Conservation (phyloP, 2,113 vertebrate genomes). For the Emydura subglobosa region DNA sequence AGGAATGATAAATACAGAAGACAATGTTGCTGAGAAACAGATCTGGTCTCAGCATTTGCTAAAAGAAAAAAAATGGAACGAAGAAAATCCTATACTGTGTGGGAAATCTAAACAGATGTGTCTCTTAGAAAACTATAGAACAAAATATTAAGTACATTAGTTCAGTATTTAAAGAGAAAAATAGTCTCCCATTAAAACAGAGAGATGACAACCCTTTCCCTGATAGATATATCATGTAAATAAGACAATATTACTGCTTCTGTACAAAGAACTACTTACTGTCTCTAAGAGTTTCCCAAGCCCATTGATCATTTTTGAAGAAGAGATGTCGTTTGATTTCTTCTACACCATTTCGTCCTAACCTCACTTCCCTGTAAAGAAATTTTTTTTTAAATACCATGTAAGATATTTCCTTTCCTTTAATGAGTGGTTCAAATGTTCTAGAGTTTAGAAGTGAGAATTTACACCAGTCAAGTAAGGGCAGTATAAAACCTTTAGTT, state of each 20-base stretch:
- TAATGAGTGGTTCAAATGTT: not conserved
- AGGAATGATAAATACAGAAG: not conserved
- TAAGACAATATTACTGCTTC: not conserved
- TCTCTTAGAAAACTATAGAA: not conserved
- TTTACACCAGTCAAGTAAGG: not conserved
- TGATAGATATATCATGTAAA: not conserved
- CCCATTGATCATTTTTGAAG: constrained; percentile 99
- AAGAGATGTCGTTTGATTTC: constrained; percentile 98
- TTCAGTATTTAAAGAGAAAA: not conserved
- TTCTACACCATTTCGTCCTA: constrained; percentile 95
- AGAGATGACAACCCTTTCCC: not conserved
- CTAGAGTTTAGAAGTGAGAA: not conserved
- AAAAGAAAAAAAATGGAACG: not conserved
- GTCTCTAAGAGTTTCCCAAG: constrained; percentile 96
- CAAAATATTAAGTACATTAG: not conserved
- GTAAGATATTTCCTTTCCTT: not conserved
- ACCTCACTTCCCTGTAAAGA: constrained; percentile 89
- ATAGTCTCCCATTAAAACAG: not conserved
- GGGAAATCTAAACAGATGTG: not conserved
- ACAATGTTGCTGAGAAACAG: not conserved
- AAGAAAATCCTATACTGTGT: not conserved
- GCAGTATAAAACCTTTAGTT: not conserved
- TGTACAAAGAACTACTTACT: constrained; percentile 83
- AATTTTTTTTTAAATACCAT: not conserved
- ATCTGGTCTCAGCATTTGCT: not conserved